phyloP scores from a whole-genome alignment of 1,140 invertebrate genomes.

The Drosophila ohnishii region DNA sequence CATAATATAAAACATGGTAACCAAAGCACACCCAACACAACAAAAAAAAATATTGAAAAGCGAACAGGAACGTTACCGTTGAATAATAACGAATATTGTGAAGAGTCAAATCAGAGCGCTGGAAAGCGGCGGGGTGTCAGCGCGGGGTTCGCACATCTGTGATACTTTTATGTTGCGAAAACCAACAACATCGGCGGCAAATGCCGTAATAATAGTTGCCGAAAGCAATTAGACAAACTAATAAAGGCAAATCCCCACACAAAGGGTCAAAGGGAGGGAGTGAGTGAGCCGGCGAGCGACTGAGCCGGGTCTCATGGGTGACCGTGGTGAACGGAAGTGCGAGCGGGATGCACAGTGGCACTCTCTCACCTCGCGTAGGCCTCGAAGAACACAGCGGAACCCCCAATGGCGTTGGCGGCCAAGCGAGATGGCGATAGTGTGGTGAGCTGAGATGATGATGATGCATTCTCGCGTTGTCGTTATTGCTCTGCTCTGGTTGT shows the following conservation, averaged over 20 bases:
- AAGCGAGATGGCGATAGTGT: constrained; percentile 62
- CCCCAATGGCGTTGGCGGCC: constrained; percentile 70
- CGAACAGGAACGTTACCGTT: constrained; percentile 19
- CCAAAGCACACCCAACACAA: constrained; percentile 55
- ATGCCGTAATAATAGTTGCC: constrained; percentile 76
- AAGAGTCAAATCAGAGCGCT: constrained; percentile 72
- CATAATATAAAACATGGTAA: constrained; percentile 37
- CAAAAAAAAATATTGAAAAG: constrained; percentile 26
- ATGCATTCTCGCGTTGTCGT: constrained; percentile 35
- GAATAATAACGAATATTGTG: constrained; percentile 29
- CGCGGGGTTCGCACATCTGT: constrained; percentile 60
- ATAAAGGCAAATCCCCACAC: constrained; percentile 71
- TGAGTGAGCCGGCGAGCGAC: constrained; percentile 14
- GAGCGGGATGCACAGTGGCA: constrained; percentile 29
- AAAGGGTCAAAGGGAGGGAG: constrained; percentile 39
- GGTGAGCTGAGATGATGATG: constrained; percentile 24
- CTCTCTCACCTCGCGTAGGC: constrained; percentile 44
- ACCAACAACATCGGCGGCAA: constrained; percentile 46
- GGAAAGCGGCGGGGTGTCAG: constrained; percentile 45
- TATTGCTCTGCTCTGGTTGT: constrained; percentile 14
- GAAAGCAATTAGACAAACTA: constrained; percentile 81
- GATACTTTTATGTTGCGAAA: constrained; percentile 63
- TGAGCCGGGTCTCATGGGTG: constrained; percentile 25
- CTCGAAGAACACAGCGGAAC: constrained; percentile 64
- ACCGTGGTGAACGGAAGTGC: constrained; percentile 19